A percentile compares a stretch with the other conserved stretches of the same genome.
Conservation (phyloP, 1,140 invertebrate genomes). For the Lepidurus arcticus region DNA sequence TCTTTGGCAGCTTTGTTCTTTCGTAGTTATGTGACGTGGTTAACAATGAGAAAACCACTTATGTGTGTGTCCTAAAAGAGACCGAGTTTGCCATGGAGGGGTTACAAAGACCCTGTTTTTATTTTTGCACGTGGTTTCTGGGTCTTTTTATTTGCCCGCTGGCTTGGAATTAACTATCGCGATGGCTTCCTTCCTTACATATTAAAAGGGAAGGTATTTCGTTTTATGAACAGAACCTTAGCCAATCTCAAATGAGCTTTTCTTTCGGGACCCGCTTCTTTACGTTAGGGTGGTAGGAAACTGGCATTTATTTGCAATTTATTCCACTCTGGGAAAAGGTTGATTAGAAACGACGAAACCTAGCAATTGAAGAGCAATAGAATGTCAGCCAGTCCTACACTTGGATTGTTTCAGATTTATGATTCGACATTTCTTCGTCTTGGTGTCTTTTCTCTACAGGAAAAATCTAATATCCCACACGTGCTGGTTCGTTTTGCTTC, state of each 20-base stretch:
- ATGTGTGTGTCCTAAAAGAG: slow-evolving; percentile 9
- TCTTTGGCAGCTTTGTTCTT: not conserved
- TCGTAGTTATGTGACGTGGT: slow-evolving; percentile 1
- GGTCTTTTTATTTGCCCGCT: not conserved
- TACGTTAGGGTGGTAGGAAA: not conserved
- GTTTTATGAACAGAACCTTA: slow-evolving; percentile 16
- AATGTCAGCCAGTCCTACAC: not conserved
- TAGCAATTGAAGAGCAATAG: slow-evolving; percentile 22
- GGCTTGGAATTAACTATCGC: not conserved
- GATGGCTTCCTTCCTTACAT: slow-evolving; percentile 6
- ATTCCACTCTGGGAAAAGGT: not conserved
- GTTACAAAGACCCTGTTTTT: not conserved
- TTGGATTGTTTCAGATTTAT: not conserved
- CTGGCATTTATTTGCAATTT: not conserved
- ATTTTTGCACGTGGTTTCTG: slow-evolving; percentile 12
- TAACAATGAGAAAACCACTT: slow-evolving; percentile 22
- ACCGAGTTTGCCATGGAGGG: not conserved
- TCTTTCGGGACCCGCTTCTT: not conserved
- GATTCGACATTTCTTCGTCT: slow-evolving; percentile 5
- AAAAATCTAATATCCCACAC: slow-evolving; percentile 15
- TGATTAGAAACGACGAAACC: slow-evolving; percentile 12
- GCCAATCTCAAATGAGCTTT: slow-evolving; percentile 18
- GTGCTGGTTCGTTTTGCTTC: not conserved
- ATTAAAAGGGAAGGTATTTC: not conserved
- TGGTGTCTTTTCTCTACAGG: not conserved